These are phyloP conservation scores for Notolepis coatsorum DNA, from an alignment of 2,797 vertebrate species.

Conservation along the genomic window DNA sequence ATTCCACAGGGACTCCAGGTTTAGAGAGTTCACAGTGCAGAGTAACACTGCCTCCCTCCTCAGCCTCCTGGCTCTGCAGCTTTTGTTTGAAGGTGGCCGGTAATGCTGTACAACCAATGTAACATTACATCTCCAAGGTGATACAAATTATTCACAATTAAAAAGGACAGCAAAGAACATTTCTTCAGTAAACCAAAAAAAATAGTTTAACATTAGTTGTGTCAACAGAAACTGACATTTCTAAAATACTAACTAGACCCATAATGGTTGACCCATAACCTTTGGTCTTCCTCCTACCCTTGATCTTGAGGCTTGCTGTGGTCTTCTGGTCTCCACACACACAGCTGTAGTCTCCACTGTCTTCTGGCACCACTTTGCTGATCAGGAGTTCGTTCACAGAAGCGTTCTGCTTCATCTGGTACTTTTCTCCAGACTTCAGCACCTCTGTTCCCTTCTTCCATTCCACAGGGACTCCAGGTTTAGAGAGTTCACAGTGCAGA, in stretches of 20 bases:
- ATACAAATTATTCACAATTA: slow-evolving; percentile 29
- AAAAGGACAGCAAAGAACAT: neutral
- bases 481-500: slow-evolving; percentile 77
- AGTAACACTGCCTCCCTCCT: slow-evolving; percentile 59
- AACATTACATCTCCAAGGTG: slow-evolving; percentile 5
- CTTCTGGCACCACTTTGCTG: slow-evolving; percentile 45
- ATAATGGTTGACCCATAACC: too few relatives aligned
- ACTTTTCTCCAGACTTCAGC: slow-evolving; percentile 71
- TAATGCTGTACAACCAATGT: slow-evolving; percentile 69
- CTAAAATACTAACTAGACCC: neutral
- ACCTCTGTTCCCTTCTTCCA: slow-evolving; percentile 81
- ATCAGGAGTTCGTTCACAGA: slow-evolving; percentile 58
- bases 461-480: slow-evolving; percentile 55
- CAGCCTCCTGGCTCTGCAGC: slow-evolving; percentile 69
- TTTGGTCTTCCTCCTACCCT: slow-evolving; percentile 66
- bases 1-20: slow-evolving; percentile 69
- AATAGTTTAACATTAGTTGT: neutral
- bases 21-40: slow-evolving; percentile 72
- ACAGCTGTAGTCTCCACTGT: slow-evolving; percentile 74
- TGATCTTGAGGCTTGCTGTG: slow-evolving; percentile 60
- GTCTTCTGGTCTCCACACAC: slow-evolving; percentile 69
- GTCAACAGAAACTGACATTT: neutral
- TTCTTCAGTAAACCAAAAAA: neutral
- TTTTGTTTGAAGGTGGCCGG: slow-evolving; percentile 76
- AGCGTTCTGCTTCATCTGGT: slow-evolving; percentile 78